These are phyloP conservation scores for Chrysina gloriosa DNA, from an alignment of 2,888 invertebrate species.

Conservation along the genomic window DNA sequence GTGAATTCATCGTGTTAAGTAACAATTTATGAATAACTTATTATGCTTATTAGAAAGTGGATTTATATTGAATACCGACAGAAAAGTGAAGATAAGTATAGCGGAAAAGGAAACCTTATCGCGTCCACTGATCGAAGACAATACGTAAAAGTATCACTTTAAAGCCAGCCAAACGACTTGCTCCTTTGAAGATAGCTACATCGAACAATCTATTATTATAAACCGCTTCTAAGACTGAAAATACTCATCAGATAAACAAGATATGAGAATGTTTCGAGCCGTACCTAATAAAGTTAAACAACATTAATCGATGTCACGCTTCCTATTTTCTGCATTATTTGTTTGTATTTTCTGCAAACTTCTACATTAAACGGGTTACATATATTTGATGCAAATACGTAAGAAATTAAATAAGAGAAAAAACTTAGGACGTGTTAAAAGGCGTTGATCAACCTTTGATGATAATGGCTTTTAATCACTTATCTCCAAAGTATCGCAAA, in stretches of 20 bases:
- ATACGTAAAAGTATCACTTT: conserved; percentile 21
- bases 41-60: conserved; percentile 41
- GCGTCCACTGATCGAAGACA: conserved; percentile 2
- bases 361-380: too few species aligned
- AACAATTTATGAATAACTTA: conserved; percentile 40
- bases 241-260: neutral
- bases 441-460: too few species aligned
- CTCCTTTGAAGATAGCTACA: conserved; percentile 6
- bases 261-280: neutral
- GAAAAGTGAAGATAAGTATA: conserved; percentile 35
- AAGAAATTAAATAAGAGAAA: too few species aligned
- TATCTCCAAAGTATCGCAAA: too few species aligned
- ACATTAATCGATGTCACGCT: too few species aligned
- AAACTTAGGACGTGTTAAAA: too few species aligned
- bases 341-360: too few species aligned
- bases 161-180: conserved; percentile 11
- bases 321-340: too few species aligned
- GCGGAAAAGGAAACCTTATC: conserved; percentile 34
- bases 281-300: too few species aligned
- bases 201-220: neutral
- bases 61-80: conserved; percentile 35
- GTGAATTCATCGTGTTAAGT: conserved; percentile 42
- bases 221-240: neutral
- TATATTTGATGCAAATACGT: too few species aligned
- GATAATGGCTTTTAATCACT: too few species aligned